Evolutionary conservation across 2,888 invertebrate species (phyloP), one percentile per base, ranked within the genome.

Genomic region (Eulithis testata): DNA sequence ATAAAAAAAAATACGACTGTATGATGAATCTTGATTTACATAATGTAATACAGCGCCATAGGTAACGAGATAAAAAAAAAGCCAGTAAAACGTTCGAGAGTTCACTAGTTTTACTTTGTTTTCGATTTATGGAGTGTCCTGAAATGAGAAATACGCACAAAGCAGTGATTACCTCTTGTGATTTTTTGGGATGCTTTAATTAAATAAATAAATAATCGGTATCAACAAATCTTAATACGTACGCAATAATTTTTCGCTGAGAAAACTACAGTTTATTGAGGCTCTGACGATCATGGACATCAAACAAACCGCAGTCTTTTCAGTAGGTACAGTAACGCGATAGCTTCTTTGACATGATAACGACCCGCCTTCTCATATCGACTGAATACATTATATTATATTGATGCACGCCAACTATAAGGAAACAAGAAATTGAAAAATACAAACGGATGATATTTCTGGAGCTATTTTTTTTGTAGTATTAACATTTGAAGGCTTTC

Each of bases 291-390:
- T 76, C 78, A 77, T 76, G 82, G 79, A 86, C 84, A 87, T 91
- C 89, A 90, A 90, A 90, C 87, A 89, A 85, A 85, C 87, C 86
- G 81, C 83, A 79, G 83, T 83, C 90, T 91, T 84, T 90, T 90
- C 90, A 90, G 86, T 85, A 40, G 40, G 9, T 40, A 83, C 80
- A 77, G 89, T 88, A 89, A 91, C 83, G 78, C 85, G 90, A 91
- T 91, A 90, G 90, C 88, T 90, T 89, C 91, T 91, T 91, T 91
- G 91, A 92, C 86, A 91, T 91, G 91, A 87, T 91, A 91, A 91
- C 91, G 89, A 91, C 77, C 81, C 78, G 83, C 81, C 84, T 80
- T 80, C 83, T 85, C 82, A 86, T 85, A 86, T 85, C 85, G 78
- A 82, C 83, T 82, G 89, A 88, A 90, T 90, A 90, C 81, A 91